Percentiles rank a stretch among this genome's conserved stretches.
Conservation (phyloP, 2,113 vertebrate genomes). For the Syngnathoides biaculeatus region DNA sequence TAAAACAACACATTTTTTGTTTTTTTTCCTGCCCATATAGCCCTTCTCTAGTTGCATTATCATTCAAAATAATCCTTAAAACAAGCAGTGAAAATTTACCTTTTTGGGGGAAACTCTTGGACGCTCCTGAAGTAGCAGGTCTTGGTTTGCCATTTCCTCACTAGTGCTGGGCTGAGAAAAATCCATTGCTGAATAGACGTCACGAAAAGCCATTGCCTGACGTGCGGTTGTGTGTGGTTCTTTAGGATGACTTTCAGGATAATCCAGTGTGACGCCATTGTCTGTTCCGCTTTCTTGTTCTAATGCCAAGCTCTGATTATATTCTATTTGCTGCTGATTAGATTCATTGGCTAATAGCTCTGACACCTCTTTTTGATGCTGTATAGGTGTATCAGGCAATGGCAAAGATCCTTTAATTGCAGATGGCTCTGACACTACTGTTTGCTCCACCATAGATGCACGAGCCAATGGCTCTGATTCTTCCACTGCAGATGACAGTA, state of each 20-base stretch:
- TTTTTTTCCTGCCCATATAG: too few relatives aligned
- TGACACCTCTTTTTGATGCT: neutral
- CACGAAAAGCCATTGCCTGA: neutral
- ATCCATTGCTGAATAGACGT: neutral
- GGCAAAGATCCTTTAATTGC: neutral
- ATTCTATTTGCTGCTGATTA: constrained; percentile 15
- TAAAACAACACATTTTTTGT: too few relatives aligned
- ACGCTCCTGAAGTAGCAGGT: neutral
- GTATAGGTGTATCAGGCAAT: neutral
- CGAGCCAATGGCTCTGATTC: neutral
- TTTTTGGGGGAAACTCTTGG: neutral
- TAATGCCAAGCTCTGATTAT: neutral
- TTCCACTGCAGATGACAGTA: neutral
- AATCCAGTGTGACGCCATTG: neutral
- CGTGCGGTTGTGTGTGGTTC: neutral
- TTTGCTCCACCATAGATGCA: neutral
- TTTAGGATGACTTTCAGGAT: constrained; percentile 19
- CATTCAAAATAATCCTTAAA: neutral
- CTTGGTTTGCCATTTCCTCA: neutral
- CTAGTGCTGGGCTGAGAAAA: neutral
- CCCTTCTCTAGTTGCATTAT: neutral
- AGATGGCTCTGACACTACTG: neutral
- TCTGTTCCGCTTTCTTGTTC: neutral
- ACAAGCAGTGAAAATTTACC: constrained; percentile 16
- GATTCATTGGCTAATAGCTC: constrained; percentile 1